A percentile compares a stretch with the other conserved stretches of the same genome.
Evolutionary conservation across 64 coral and sea anemone genomes (phyloP).

Genomic region (Montipora capricornis): DNA sequence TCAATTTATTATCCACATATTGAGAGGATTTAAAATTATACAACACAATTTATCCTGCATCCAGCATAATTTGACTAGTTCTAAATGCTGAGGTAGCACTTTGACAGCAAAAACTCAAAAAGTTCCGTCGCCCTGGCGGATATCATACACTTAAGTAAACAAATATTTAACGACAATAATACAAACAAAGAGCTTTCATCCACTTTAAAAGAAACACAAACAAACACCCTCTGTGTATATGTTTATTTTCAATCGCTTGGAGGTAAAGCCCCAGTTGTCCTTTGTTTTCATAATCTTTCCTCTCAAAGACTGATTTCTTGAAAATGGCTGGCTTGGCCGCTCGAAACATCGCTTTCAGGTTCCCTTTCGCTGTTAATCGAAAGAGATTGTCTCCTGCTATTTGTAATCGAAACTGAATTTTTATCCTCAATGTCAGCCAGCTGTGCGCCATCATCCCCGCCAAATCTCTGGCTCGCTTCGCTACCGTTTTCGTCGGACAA

Average conservation of each 20-base stretch:
- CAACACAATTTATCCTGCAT: not conserved
- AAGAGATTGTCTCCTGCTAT: not conserved
- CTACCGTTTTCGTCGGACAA: slow-evolving; percentile 81
- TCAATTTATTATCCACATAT: not conserved
- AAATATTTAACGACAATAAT: not conserved
- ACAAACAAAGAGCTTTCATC: not conserved
- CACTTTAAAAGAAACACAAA: not conserved
- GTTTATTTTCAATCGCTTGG: not conserved
- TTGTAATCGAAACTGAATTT: no score
- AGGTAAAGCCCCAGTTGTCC: not conserved
- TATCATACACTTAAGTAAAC: not conserved
- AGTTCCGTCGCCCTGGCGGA: not conserved
- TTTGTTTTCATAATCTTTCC: not conserved
- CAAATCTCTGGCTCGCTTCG: slow-evolving; percentile 79
- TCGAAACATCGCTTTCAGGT: slow-evolving; percentile 2
- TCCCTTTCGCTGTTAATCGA: not conserved
- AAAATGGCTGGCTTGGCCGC: not conserved
- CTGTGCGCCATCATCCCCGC: not conserved
- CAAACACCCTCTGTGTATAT: not conserved
- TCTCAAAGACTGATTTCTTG: slow-evolving; percentile 12
- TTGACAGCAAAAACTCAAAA: not conserved
- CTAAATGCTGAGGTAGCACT: not conserved
- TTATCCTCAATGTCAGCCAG: not conserved
- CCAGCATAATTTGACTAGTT: not conserved
- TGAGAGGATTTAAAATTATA: not conserved